Evolutionary conservation across 2,113 vertebrate species (phyloP), one percentile per base, ranked within the genome.

Genomic region (Ceyx margarethae): DNA sequence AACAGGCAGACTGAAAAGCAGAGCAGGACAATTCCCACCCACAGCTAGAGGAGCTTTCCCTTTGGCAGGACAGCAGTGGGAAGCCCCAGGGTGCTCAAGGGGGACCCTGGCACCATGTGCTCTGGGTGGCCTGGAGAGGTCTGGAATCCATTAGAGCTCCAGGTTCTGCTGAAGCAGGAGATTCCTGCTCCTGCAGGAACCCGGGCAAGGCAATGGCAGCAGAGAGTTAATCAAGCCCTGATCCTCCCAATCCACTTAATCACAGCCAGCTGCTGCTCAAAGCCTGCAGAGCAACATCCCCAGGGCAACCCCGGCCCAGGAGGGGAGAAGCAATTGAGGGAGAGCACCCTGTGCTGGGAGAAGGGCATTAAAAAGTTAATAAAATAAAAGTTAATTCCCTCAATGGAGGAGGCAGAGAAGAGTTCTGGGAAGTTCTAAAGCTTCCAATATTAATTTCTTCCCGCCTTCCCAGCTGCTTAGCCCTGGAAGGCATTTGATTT

Each of bases 131-230:
- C 97, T 95, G 65, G 64, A 80, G 66, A 94, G 82, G 96, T 96
- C 97, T 97, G 96, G 95, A 91, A 98, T 97, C 97, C 95, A 97
- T 98, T 98, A 98, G 90, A 95, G 95, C 91, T 93, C 97, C 87
- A 97, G 96, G 84, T 97, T 98, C 94, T 97, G 90, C 96, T 92
- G 60, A 97, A 97, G 95, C 96, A 94, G 91, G 84, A 91, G 95
- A 97, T 98, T 98, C 98, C 98, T 98, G 98, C 97, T 96, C 83
- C 94, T 96, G 96, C 97, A 97, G 97, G 97, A 98, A 97, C 97
- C 97, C 81, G 88, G 93, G 97, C 96, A 98, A 98, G 98, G 95
- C 96, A 95, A 97, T 87, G 97, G 96, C 97, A 98, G 97, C 96
- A 97, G 97, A 97, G 94, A 96, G 97, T 97, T 97, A 97, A 98